Evolutionary conservation across 2,888 invertebrate genomes (phyloP).

Genomic region (Papilio gigon): DNA sequence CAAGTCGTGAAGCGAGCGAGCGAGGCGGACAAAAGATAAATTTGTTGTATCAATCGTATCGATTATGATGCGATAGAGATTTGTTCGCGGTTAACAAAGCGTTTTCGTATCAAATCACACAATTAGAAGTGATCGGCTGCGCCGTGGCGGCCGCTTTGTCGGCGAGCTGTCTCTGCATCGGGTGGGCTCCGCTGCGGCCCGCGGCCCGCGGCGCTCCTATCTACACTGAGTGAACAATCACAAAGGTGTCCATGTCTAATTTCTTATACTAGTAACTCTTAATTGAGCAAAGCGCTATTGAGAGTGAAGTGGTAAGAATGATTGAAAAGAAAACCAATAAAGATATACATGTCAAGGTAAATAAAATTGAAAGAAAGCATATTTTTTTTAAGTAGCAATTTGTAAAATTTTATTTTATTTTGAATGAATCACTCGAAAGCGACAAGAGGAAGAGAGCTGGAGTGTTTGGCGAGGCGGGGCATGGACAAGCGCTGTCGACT

Average conservation of each 20-base stretch:
- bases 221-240: background rate
- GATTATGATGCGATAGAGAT: constrained; percentile 77
- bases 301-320: background rate
- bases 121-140: constrained; percentile 79
- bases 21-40: constrained; percentile 71
- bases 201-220: constrained; percentile 43
- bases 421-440: constrained; percentile 18
- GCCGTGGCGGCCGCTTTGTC: constrained; percentile 73
- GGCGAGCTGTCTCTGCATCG: constrained; percentile 68
- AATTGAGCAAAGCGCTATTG: background rate
- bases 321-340: constrained; percentile 16
- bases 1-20: constrained; percentile 58
- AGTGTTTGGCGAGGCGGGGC: constrained; percentile 68
- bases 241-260: background rate
- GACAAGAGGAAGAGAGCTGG: constrained; percentile 53
- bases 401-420: background rate
- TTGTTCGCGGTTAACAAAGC: constrained; percentile 76
- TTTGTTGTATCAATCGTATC: constrained; percentile 71
- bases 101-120: constrained; percentile 81
- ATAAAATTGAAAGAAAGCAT: background rate
- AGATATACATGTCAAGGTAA: background rate
- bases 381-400: background rate
- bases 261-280: background rate
- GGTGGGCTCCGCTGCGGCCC: constrained; percentile 56
- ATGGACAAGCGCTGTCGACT: constrained; percentile 73